Base-by-base conservation (phyloP, 2,113 vertebrate genomes). In the Fukomys damarensis region DNA sequence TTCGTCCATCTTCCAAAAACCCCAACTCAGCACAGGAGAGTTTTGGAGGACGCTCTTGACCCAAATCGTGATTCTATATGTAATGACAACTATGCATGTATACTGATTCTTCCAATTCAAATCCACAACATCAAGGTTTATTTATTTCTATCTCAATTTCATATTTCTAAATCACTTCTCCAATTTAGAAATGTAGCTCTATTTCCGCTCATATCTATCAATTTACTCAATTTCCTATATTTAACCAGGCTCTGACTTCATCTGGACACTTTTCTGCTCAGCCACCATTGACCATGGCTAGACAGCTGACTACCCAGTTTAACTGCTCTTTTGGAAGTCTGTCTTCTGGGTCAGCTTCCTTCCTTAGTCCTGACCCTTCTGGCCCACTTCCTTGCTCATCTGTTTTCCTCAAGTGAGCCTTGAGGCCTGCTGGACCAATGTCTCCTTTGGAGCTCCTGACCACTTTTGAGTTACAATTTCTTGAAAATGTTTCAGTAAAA, bases 211-310 rank as follows among this genome's bases (percentile, higher is more conserved):
- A 13, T 46, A 24, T 84, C n/a, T 56, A 59, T 7, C 63, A 26
- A 72, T 35, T 41, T 59, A 49, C 46, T 61, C 86, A 70, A 2
- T 52, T 13, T 1, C 2, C 9, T 59, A 4, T 52, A 58, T 66
- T 76, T 80, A 59, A 59, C 22, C 14, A 38, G 13, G 17, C 26
- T 87, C 49, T 91, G 32, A 76, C 26, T 13, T 38, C 10, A 61
- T 1, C 5, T 19, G 24, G 3, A 76, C 28, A 46, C 3, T 13
- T 0, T 28, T 46, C 22, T 43, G 14, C 14, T 79, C 6, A 32
- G 16, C 32, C 56, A 13, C 58, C 46, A 16, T 8, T 49, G 26
- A n/a, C 19, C 38, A 28, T 7, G 38, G 38, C 19, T 68, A 28
- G 0, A 66, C 14, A 72, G 22, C 38, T 41, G 20, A 14, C 32